phyloP scores from a whole-genome alignment of 2,797 vertebrate species.

The Semotilus atromaculatus region DNA sequence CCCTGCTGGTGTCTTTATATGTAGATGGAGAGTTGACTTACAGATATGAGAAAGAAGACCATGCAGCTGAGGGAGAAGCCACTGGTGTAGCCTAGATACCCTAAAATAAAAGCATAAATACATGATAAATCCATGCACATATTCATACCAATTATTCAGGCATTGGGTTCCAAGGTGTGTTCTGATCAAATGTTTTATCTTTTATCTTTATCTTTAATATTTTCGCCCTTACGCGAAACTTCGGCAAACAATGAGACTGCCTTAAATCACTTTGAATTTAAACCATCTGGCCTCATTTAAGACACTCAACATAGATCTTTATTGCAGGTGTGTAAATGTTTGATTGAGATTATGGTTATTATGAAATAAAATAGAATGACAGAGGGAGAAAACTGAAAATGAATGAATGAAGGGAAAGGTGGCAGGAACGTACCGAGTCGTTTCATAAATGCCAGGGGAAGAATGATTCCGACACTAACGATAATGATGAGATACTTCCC shows the following conservation, averaged over 20 bases:
- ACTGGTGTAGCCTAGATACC: slow-evolving; percentile 96
- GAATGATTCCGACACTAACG: slow-evolving; percentile 85
- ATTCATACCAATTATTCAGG: not conserved
- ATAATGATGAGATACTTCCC: slow-evolving; percentile 87
- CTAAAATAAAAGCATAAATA: slow-evolving; percentile 68
- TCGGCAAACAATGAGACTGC: not conserved
- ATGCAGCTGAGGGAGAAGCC: slow-evolving; percentile 96
- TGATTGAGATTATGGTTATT: not conserved
- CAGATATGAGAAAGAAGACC: slow-evolving; percentile 95
- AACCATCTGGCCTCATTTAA: not conserved
- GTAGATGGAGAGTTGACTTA: slow-evolving; percentile 75
- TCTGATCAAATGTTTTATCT: not conserved
- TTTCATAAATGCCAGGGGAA: slow-evolving; percentile 91
- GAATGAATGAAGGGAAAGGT: not conserved
- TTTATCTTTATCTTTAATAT: too few relatives aligned
- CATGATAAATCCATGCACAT: not conserved
- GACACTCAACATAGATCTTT: not conserved
- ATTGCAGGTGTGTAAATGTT: not conserved
- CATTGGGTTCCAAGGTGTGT: not conserved
- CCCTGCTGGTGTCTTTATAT: not conserved
- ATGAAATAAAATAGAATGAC: slow-evolving; percentile 2
- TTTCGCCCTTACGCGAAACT: not conserved
- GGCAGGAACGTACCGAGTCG: slow-evolving; percentile 84
- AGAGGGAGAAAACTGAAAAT: not conserved
- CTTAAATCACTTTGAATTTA: not conserved